Percentiles rank a stretch among this genome's conserved stretches.
Evolutionary conservation across 2,888 invertebrate genomes (phyloP).

Genomic region (Patella caerulea): DNA sequence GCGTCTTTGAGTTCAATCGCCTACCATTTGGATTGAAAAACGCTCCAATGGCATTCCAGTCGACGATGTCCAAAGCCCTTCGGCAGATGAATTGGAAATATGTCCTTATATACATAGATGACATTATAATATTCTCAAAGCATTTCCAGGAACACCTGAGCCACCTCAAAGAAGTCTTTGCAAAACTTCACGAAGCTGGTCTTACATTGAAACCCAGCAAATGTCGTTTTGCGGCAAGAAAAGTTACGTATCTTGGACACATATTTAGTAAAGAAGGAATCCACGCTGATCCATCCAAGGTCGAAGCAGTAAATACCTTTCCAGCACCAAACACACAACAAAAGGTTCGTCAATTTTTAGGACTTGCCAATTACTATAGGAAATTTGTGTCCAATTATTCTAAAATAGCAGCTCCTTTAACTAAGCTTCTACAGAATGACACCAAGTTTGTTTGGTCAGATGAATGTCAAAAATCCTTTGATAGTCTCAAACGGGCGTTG

Average conservation of each 20-base stretch:
- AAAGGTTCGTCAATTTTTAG: slow-evolving; percentile 33
- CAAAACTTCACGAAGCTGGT: slow-evolving; percentile 31
- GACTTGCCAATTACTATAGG: slow-evolving; percentile 36
- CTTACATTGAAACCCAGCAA: slow-evolving; percentile 39
- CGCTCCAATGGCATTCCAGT: slow-evolving; percentile 39
- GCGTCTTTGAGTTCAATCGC: slow-evolving; percentile 34
- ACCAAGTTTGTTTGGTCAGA: slow-evolving; percentile 36
- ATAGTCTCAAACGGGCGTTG: slow-evolving; percentile 25
- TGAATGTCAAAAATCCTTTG: slow-evolving; percentile 33
- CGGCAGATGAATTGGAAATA: slow-evolving; percentile 40
- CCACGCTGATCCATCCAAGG: slow-evolving; percentile 29
- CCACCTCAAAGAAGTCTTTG: slow-evolving; percentile 34
- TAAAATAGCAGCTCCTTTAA: slow-evolving; percentile 35
- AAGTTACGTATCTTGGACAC: slow-evolving; percentile 41
- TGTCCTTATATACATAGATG: slow-evolving; percentile 43
- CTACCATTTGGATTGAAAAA: slow-evolving; percentile 44
- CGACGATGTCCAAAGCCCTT: slow-evolving; percentile 33
- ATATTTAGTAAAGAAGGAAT: slow-evolving; percentile 36
- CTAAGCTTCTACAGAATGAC: slow-evolving; percentile 34
- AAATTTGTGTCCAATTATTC: slow-evolving; percentile 36
- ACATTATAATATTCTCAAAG: slow-evolving; percentile 37
- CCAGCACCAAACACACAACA: slow-evolving; percentile 31
- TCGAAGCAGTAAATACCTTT: slow-evolving; percentile 19
- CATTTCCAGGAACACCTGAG: slow-evolving; percentile 36
- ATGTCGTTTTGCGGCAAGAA: slow-evolving; percentile 38